Evolutionary conservation across 2,113 vertebrate genomes (phyloP).

Genomic region (Monarcha castaneiventris): DNA sequence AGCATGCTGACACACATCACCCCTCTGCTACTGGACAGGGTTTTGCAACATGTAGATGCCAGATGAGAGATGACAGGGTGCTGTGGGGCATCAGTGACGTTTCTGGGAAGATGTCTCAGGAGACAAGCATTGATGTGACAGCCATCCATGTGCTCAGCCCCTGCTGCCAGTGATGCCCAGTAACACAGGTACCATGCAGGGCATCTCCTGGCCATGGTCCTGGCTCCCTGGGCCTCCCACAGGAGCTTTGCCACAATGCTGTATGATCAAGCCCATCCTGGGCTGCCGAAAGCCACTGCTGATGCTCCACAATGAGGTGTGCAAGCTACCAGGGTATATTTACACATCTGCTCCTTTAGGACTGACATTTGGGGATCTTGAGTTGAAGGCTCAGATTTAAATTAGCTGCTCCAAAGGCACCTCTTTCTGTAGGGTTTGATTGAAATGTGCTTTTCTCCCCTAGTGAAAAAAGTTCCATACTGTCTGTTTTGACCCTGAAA

Average conservation of each 20-base stretch:
- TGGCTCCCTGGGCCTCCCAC: not conserved
- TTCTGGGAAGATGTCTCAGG: not conserved
- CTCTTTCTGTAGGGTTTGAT: not conserved
- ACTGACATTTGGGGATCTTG: not conserved
- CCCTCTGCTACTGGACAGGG: not conserved
- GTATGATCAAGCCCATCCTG: accelerated
- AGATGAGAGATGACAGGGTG: not conserved
- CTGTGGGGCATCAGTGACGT: not conserved
- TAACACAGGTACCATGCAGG: not conserved
- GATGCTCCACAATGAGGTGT: not conserved
- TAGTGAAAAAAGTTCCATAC: not conserved
- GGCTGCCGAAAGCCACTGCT: accelerated
- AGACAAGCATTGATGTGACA: not conserved
- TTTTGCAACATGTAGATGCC: not conserved
- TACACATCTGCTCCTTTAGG: not conserved
- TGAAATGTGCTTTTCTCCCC: accelerated
- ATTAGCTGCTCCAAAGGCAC: not conserved
- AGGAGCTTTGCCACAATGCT: not conserved
- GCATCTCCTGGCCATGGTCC: not conserved
- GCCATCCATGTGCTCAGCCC: not conserved
- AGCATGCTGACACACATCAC: not conserved
- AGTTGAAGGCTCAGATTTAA: not conserved
- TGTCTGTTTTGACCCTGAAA: not conserved
- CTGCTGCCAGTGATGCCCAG: not conserved
- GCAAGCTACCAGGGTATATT: not conserved